Conservation (phyloP, 1,140 invertebrate species). For the Popillia japonica region DNA sequence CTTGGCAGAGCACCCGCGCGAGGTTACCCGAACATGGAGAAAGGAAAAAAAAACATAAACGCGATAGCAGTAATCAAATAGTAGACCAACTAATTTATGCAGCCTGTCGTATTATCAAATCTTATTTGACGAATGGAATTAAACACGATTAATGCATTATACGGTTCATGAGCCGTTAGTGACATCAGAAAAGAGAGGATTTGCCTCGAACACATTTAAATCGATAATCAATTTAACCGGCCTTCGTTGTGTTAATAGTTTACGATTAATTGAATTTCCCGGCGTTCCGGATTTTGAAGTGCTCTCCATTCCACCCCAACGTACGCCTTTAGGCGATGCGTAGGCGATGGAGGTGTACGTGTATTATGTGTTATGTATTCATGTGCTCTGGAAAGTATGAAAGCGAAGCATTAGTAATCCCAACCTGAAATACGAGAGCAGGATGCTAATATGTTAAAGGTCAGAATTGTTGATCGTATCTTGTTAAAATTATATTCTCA, state of each 20-base stretch:
- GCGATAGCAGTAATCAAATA: no score
- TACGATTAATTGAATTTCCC: constrained; percentile 28
- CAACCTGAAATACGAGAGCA: background rate
- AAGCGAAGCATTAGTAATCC: constrained; percentile 14
- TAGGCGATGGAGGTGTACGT: background rate
- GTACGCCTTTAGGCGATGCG: background rate
- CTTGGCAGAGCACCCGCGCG: no score
- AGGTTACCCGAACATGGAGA: no score
- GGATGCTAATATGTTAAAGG: constrained; percentile 20
- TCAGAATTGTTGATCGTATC: constrained; percentile 17
- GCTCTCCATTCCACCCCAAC: background rate
- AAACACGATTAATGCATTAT: no score
- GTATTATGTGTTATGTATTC: background rate
- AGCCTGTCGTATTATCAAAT: no score
- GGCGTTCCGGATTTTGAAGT: background rate
- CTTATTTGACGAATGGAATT: no score
- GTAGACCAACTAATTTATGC: no score
- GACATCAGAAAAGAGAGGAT: background rate
- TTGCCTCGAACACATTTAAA: background rate
- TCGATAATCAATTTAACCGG: constrained; percentile 17
- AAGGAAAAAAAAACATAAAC: no score
- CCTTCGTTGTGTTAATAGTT: constrained; percentile 18
- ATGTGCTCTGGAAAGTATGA: background rate
- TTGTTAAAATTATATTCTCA: background rate
- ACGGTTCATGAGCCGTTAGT: background rate